Percentiles rank a stretch among this genome's conserved stretches.
These are phyloP conservation scores for Macrobrachium nipponense DNA, from an alignment of 1,140 invertebrate genomes.

Conservation along the genomic window DNA sequence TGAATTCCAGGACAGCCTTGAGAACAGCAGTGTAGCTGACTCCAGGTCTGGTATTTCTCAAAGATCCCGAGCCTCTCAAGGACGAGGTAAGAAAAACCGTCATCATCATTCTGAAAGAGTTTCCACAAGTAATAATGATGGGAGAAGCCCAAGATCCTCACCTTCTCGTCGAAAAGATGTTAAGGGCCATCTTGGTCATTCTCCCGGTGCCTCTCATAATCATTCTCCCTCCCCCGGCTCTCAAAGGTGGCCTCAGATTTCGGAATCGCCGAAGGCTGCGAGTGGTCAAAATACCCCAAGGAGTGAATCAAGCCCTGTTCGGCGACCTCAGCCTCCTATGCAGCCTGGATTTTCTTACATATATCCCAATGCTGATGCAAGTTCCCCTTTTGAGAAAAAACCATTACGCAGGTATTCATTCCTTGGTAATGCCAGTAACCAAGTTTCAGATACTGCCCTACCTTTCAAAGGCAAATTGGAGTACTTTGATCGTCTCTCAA, in stretches of 20 bases:
- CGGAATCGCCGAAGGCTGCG: neutral
- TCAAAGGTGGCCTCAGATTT: neutral
- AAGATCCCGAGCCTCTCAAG: neutral
- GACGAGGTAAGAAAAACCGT: neutral
- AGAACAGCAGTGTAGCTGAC: constrained; percentile 36
- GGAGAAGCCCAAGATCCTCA: neutral
- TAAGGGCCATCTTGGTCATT: neutral
- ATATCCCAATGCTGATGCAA: constrained; percentile 42
- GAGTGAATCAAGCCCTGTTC: neutral
- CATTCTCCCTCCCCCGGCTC: constrained; percentile 2
- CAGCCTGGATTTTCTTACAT: constrained; percentile 53
- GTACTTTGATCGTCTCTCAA: constrained; percentile 45
- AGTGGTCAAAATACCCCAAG: neutral
- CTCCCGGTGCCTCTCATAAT: neutral
- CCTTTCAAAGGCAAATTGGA: constrained; percentile 49
- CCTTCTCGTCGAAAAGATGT: neutral
- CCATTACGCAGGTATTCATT: constrained; percentile 21
- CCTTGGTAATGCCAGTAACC: neutral
- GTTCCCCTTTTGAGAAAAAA: neutral
- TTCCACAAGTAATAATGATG: neutral
- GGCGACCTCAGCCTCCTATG: constrained; percentile 22
- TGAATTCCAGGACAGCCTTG: constrained; percentile 51
- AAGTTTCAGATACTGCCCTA: constrained; percentile 18
- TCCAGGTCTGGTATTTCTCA: constrained; percentile 23
- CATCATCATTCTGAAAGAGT: neutral